Base-by-base conservation (phyloP, 2,797 vertebrate genomes). In the Erethizon dorsatum region DNA sequence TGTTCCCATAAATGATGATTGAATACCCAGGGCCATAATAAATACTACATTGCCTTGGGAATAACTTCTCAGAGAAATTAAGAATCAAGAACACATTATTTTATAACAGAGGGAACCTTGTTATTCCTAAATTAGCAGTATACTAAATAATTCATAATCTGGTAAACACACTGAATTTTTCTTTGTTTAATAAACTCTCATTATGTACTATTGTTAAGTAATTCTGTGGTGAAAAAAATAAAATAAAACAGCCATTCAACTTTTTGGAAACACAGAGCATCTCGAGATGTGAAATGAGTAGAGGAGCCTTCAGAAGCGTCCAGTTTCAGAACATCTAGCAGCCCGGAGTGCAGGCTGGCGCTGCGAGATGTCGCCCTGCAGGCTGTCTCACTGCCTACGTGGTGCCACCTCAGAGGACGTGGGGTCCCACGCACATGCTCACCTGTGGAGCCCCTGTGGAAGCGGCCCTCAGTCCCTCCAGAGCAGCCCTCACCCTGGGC, bases 31-130 rank as follows among this genome's bases (percentile, higher is more conserved):
- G 54, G 33, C 78, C 65, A 4, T 75, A 69, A 37, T 56, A 80
- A 88, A 63, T 26, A 41, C 69, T 94, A 10, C 45, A 22, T 41
- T 77, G 56, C 47, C 31, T 77, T 69, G 83, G 54, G n/a, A 78
- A 45, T 45, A 28, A 54, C 50, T 79, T 83, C 75, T 71, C 56
- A 90, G 84, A 88, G 78, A 83, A 86, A 65, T 82, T 41, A 79
- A 80, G 78, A 92, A 31, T 92, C 85, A 69, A 89, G 67, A 80
- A 31, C 54, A 41, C 47, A 31, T 80, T 61, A 37, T 69, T 93
- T 88, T 75, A 57, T 83, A 33, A n/a, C 73, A 93, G 65, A 90
- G 45, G 93, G 83, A 96, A n/a, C 24, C 77, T 85, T 59, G 13
- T 88, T 79, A 20, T 89, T 61, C 61, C 22, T 45, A 71, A 67